A percentile compares a stretch with the other conserved stretches of the same genome.
phyloP scores from a whole-genome alignment of 2,113 vertebrate genomes.

The Passerina amoena region DNA sequence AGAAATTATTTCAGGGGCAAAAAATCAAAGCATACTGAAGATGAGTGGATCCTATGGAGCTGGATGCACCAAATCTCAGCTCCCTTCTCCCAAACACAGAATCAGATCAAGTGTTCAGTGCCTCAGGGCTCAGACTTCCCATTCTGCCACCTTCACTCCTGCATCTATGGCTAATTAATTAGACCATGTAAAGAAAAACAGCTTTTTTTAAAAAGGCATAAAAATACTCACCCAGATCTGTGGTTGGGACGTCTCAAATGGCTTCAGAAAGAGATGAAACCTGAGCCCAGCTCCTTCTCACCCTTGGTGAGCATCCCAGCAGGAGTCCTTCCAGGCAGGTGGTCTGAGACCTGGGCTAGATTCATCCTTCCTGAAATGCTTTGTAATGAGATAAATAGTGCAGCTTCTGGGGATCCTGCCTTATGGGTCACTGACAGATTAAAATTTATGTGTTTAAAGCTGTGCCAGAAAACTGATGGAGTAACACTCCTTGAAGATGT shows the following conservation, averaged over 20 bases:
- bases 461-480: not conserved
- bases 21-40: not conserved
- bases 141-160: not conserved
- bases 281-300: not conserved
- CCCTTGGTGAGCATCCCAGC: not conserved
- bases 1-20: not conserved
- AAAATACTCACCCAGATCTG: not conserved
- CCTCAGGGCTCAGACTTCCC: not conserved
- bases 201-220: accelerated
- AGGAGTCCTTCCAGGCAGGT: not conserved
- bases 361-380: not conserved
- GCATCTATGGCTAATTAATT: not conserved
- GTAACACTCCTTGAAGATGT: not conserved
- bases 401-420: not conserved
- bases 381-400: not conserved
- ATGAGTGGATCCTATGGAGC: not conserved
- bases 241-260: not conserved
- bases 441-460: not conserved
- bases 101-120: too few relatives aligned
- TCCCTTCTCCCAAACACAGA: not conserved
- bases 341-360: not conserved
- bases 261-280: not conserved
- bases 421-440: not conserved
- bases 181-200: not conserved
- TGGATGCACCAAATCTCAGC: not conserved